Percentiles rank a stretch among this genome's conserved stretches.
These are phyloP conservation scores for Cheirogaleus medius DNA, from an alignment of 2,113 vertebrate genomes.

Conservation along the genomic window DNA sequence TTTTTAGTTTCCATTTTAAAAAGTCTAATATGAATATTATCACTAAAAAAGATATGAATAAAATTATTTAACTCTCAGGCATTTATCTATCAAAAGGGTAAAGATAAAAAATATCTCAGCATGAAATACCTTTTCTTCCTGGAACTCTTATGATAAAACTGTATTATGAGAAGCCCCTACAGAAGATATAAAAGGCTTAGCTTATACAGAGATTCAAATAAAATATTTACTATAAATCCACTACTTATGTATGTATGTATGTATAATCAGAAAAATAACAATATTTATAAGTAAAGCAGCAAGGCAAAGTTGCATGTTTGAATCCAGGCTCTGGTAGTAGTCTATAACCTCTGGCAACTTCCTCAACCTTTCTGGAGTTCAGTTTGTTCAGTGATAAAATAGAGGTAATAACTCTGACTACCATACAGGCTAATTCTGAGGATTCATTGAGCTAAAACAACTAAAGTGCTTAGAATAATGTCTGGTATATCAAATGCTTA, in stretches of 20 bases:
- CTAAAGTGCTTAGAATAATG: neutral
- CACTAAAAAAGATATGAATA: neutral
- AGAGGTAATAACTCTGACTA: neutral
- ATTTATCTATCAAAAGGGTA: conserved; percentile 33
- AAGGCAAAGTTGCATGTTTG: neutral
- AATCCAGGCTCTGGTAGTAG: neutral
- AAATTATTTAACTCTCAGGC: neutral
- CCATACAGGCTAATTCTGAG: neutral
- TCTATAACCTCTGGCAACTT: neutral
- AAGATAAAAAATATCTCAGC: neutral
- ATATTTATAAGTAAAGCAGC: neutral
- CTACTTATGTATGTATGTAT: neutral
- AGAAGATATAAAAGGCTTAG: neutral
- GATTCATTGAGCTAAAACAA: neutral
- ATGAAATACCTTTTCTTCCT: neutral
- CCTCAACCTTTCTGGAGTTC: neutral
- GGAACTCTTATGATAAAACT: neutral
- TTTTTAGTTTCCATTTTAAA: conserved; percentile 16
- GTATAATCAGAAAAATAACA: neutral
- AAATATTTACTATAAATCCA: neutral
- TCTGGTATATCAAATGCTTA: neutral
- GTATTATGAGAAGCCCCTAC: neutral
- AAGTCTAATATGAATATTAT: neutral
- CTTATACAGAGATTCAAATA: neutral
- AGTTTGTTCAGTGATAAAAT: neutral